A percentile compares a stretch with the other conserved stretches of the same genome.
Conservation (phyloP, 2,888 invertebrate genomes). For the Xanthorhoe designata region DNA sequence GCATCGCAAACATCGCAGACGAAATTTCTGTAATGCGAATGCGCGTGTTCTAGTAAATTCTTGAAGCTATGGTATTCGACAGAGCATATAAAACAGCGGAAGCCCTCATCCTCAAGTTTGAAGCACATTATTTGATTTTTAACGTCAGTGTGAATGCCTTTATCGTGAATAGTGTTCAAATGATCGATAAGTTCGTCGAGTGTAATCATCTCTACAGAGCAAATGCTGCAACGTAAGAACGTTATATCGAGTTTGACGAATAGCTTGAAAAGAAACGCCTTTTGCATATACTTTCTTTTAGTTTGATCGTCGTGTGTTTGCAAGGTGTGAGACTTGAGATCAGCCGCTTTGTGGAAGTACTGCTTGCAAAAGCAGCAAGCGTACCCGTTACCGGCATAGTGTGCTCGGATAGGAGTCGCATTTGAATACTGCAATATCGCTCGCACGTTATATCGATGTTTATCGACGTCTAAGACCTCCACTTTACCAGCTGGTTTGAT, state of each 20-base stretch:
- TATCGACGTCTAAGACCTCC: slow-evolving; percentile 45
- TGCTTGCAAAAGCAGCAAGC: slow-evolving; percentile 64
- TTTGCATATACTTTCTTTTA: slow-evolving; percentile 61
- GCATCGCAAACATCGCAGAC: slow-evolving; percentile 59
- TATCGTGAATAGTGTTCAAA: slow-evolving; percentile 41
- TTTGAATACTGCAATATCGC: slow-evolving; percentile 64
- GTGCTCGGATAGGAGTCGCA: slow-evolving; percentile 67
- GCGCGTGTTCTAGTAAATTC: slow-evolving; percentile 61
- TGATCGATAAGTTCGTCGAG: slow-evolving; percentile 47
- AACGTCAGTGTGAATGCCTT: slow-evolving; percentile 53
- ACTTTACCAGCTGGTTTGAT: slow-evolving; percentile 25
- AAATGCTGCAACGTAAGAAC: slow-evolving; percentile 53
- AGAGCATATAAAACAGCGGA: slow-evolving; percentile 57
- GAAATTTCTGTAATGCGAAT: slow-evolving; percentile 60
- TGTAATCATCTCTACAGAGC: slow-evolving; percentile 45
- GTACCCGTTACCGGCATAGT: slow-evolving; percentile 62
- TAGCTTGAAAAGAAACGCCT: slow-evolving; percentile 47
- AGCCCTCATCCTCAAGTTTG: slow-evolving; percentile 51
- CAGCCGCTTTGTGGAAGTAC: slow-evolving; percentile 57
- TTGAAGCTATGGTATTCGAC: slow-evolving; percentile 57
- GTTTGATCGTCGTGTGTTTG: slow-evolving; percentile 51
- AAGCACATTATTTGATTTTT: slow-evolving; percentile 65
- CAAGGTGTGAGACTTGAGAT: slow-evolving; percentile 63
- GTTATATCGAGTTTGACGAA: slow-evolving; percentile 60
- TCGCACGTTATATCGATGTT: slow-evolving; percentile 60